Evolutionary conservation across 2,113 vertebrate species (phyloP), one percentile per base, ranked within the genome.

Genomic region (Leptobrachium ailaonicum): DNA sequence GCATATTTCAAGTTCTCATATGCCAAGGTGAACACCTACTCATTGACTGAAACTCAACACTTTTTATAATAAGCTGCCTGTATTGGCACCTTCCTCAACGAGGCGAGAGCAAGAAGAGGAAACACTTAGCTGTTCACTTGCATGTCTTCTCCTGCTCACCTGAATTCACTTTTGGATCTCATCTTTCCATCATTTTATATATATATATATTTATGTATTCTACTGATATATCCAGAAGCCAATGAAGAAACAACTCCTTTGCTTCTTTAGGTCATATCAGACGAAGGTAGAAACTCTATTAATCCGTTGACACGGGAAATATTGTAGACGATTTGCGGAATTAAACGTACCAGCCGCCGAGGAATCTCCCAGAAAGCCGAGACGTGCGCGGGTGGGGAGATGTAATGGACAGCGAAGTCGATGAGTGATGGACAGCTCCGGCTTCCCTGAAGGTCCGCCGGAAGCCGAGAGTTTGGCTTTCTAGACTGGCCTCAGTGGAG

Each of bases 31-130:
- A 76, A 77, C 41, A 69, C 66, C 66, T 77, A 66, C 20, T 56
- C 43, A 8, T 32, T 32, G 13, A 68, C 1, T 62, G 76, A 60
- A 60, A 45, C 12, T 10, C 32, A 77, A 58, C 67, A 47, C 53
- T 40, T 71, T 32, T 70, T 77, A 2, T 71, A 62, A 70, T 70
- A 60, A 77, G 11, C 66, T 77, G 66, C 56, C 42, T 54, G 11
- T 45, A 4, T 62, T 70, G 41, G 40, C 66, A 71, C 66, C 67
- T 71, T 32, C 62, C 9, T 71, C 40, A 47, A 32, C 8, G 53
- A 41, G 50, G 41, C 60, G 75, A 60, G 2, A 58, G 14, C 40
- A 76, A 50, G 44, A 69, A 64, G 6, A 45, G 41, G 2, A 40
- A 42, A 70, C 76, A 77, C 53, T 41, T 62, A 43, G 20, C 20